These are phyloP conservation scores for Aegotheles bennettii DNA, from an alignment of 2,113 vertebrate genomes.

Conservation along the genomic window DNA sequence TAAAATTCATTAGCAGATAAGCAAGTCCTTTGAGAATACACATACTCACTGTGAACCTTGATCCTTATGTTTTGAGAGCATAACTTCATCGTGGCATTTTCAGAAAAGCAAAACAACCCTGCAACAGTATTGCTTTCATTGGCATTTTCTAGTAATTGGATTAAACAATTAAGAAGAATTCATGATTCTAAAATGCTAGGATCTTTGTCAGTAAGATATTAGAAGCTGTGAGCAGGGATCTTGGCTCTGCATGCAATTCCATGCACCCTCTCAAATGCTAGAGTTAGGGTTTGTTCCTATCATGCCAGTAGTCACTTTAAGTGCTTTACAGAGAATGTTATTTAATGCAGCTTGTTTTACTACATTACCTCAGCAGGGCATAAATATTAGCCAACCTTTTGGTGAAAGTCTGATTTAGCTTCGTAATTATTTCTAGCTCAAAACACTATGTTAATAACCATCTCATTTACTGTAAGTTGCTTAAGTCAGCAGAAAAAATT, in stretches of 20 bases:
- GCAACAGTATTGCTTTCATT: neutral
- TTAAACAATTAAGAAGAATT: neutral
- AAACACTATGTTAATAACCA: neutral
- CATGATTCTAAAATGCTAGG: neutral
- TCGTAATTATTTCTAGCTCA: constrained; percentile 1
- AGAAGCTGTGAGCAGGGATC: neutral
- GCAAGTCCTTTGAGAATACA: neutral
- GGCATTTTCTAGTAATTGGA: neutral
- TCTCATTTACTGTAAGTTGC: neutral
- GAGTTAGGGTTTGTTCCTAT: neutral
- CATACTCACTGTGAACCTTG: neutral
- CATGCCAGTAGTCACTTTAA: accelerated
- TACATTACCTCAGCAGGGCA: neutral
- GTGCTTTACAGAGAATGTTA: neutral
- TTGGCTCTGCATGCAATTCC: neutral
- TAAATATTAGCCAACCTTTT: neutral
- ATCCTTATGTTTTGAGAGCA: neutral
- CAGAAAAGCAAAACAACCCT: neutral
- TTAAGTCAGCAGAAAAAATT: neutral
- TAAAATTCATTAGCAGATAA: neutral
- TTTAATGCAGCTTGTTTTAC: neutral
- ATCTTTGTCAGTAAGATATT: neutral
- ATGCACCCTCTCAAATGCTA: neutral
- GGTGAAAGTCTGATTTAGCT: neutral
- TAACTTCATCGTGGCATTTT: neutral